phyloP scores from a whole-genome alignment of 2,113 vertebrate genomes.

The Menura novaehollandiae region DNA sequence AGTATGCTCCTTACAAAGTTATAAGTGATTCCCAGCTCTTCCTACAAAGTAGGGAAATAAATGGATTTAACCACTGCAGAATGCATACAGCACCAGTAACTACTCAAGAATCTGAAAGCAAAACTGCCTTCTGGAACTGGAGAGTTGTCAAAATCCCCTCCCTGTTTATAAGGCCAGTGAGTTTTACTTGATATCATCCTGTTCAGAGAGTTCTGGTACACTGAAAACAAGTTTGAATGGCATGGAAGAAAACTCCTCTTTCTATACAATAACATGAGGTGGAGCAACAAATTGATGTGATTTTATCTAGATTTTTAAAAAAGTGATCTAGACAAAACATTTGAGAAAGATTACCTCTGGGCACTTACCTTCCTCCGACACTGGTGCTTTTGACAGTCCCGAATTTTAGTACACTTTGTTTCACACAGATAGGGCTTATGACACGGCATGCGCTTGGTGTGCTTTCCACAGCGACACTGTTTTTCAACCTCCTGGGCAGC shows the following conservation, averaged over 20 bases:
- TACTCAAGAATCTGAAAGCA: background rate
- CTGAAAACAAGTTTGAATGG: background rate
- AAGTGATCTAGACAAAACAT: background rate
- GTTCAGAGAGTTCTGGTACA: background rate
- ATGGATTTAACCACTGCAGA: background rate
- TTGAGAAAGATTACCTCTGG: background rate
- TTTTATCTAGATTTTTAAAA: background rate
- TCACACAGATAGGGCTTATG: conserved; percentile 95
- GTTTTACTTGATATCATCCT: background rate
- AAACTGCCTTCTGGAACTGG: background rate
- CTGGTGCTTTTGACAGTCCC: conserved; percentile 90
- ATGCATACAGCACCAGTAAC: background rate
- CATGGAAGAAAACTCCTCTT: background rate
- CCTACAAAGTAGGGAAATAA: background rate
- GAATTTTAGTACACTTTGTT: conserved; percentile 86
- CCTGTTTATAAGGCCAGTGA: background rate
- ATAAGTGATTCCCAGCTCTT: background rate
- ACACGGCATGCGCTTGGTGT: conserved; percentile 86
- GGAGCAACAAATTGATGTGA: background rate
- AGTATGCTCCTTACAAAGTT: background rate
- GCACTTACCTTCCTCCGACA: conserved; percentile 88
- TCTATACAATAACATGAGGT: background rate
- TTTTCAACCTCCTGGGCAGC: conserved; percentile 89
- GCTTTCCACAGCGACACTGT: conserved; percentile 90
- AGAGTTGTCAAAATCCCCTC: background rate